Conservation (phyloP, 2,113 vertebrate genomes). For the Mohoua ochrocephala region DNA sequence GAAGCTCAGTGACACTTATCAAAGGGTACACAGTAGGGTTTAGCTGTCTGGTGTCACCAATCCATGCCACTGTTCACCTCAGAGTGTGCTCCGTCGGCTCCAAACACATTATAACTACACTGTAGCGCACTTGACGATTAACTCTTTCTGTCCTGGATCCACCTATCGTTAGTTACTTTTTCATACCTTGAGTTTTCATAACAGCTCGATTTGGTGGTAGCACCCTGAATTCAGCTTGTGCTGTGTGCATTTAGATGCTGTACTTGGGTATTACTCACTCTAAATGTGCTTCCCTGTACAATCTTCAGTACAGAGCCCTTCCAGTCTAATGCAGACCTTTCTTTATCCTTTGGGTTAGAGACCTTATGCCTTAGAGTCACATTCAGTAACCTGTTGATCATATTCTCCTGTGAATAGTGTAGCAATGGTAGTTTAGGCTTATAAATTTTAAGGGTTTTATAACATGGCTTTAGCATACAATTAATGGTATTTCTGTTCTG, state of each 20-base stretch:
- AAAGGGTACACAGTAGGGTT: fast-evolving
- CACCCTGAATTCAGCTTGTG: not conserved
- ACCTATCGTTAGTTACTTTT: not conserved
- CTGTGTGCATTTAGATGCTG: not conserved
- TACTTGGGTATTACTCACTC: not conserved
- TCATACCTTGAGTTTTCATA: not conserved
- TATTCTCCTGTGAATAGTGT: not conserved
- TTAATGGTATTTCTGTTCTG: not conserved
- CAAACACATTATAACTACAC: not conserved
- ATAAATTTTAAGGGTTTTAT: not conserved
- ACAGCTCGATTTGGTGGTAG: not conserved
- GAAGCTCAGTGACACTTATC: not conserved
- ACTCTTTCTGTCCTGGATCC: not conserved
- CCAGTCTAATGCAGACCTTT: not conserved
- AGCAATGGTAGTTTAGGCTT: not conserved
- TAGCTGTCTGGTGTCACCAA: not conserved
- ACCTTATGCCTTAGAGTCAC: not conserved
- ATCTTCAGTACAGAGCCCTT: not conserved
- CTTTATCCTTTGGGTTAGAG: not conserved
- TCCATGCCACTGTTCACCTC: fast-evolving
- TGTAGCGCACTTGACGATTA: not conserved
- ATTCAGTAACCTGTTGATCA: not conserved
- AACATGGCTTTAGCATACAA: not conserved
- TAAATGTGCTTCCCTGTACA: not conserved
- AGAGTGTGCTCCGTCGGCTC: fast-evolving